These are phyloP conservation scores for Trichosurus vulpecula DNA, from an alignment of 2,797 vertebrate species.

Conservation along the genomic window DNA sequence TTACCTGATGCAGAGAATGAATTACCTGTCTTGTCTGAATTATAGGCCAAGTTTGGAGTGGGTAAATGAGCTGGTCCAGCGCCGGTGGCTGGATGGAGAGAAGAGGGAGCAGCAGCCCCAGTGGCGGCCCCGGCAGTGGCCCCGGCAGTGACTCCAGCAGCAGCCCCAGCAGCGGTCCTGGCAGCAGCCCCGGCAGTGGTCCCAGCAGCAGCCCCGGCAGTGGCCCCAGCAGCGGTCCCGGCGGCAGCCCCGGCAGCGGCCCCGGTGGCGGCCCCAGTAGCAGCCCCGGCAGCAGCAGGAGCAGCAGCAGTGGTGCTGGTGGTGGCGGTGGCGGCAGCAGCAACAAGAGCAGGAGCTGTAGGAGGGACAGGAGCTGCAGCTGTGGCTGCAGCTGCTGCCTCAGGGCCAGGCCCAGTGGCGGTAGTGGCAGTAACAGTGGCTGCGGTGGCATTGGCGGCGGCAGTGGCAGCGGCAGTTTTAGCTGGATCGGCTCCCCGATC, in stretches of 20 bases:
- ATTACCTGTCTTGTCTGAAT: conserved; percentile 89
- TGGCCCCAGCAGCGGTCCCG: conserved; percentile 64
- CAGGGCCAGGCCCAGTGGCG: conserved; percentile 55
- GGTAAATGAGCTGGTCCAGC: conserved; percentile 86
- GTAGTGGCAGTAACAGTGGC: conserved; percentile 60
- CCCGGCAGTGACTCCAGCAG: conserved; percentile 43
- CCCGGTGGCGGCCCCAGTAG: conserved; percentile 68
- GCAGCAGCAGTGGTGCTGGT: conserved; percentile 47
- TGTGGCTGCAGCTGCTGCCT: background rate
- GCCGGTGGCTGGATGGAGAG: conserved; percentile 77
- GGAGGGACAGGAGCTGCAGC: background rate
- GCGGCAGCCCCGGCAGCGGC: conserved; percentile 43
- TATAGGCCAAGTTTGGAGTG: conserved; percentile 89
- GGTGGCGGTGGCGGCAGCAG: conserved; percentile 49
- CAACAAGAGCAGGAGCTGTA: conserved; percentile 41
- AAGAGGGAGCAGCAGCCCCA: conserved; percentile 67
- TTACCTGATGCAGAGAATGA: background rate
- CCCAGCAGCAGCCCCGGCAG: background rate
- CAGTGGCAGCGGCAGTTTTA: conserved; percentile 83
- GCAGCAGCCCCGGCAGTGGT: conserved; percentile 44
- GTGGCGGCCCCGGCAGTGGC: conserved; percentile 57
- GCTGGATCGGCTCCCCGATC: conserved; percentile 90
- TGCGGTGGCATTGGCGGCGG: conserved; percentile 54
- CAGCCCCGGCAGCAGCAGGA: conserved; percentile 36
- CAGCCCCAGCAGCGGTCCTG: conserved; percentile 50